These are phyloP conservation scores for Boloria euphrosyne DNA, from an alignment of 2,888 invertebrate genomes.

Conservation along the genomic window DNA sequence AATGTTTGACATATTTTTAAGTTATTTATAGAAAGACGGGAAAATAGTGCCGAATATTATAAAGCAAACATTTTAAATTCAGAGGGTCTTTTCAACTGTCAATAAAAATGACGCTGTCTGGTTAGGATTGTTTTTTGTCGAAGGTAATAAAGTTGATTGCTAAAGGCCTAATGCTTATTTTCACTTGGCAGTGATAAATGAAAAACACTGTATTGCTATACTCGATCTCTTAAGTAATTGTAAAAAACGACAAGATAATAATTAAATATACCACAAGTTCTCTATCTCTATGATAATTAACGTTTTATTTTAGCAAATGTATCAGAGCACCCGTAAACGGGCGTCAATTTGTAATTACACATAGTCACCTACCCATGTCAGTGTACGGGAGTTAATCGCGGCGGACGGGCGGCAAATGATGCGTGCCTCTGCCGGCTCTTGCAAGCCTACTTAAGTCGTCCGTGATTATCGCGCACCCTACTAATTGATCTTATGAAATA, in stretches of 20 bases:
- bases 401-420: slow-evolving; percentile 74
- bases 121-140: background rate
- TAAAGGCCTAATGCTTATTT: no score
- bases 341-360: slow-evolving; percentile 60
- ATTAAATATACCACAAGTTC: no score
- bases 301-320: slow-evolving; percentile 8
- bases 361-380: slow-evolving; percentile 65
- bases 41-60: slow-evolving; percentile 48
- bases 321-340: slow-evolving; percentile 25
- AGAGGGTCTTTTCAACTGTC: background rate
- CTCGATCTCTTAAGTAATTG: no score
- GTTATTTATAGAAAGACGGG: slow-evolving; percentile 73
- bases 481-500: slow-evolving; percentile 58
- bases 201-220: no score
- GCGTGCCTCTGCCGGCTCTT: slow-evolving; percentile 59
- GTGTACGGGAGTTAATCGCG: slow-evolving; percentile 61
- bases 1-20: slow-evolving; percentile 71
- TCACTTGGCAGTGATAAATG: no score
- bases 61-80: slow-evolving; percentile 1
- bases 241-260: no score
- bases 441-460: slow-evolving; percentile 68
- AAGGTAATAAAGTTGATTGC: no score
- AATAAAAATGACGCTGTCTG: background rate
- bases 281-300: no score
- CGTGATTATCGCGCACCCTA: slow-evolving; percentile 64